phyloP scores from a whole-genome alignment of 1,140 invertebrate genomes.

The Achroia grisella region DNA sequence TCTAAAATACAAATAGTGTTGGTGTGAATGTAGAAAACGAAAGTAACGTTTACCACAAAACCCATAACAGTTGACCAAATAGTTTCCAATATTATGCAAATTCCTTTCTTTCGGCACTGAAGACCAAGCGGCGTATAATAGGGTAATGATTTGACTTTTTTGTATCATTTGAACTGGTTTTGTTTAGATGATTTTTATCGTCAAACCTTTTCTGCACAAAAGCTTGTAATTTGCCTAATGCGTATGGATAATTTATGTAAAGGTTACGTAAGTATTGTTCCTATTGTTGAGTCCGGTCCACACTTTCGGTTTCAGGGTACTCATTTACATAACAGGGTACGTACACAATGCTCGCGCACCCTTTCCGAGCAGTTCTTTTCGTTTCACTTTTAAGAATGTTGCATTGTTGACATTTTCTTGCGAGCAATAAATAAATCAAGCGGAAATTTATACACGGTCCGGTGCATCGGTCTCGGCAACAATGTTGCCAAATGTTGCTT shows the following conservation, averaged over 20 bases:
- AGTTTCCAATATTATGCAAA: slow-evolving; percentile 51
- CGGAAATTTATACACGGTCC: slow-evolving; percentile 47
- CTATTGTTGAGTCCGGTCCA: slow-evolving; percentile 31
- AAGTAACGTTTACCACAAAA: slow-evolving; percentile 60
- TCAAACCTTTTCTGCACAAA: slow-evolving; percentile 28
- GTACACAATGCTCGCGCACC: slow-evolving; percentile 51
- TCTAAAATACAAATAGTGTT: slow-evolving; percentile 12
- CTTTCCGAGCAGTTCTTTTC: slow-evolving; percentile 58
- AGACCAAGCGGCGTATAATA: slow-evolving; percentile 28
- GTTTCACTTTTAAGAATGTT: slow-evolving; percentile 66
- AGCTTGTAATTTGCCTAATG: slow-evolving; percentile 59
- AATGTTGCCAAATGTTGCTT: slow-evolving; percentile 37
- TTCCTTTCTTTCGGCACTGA: slow-evolving; percentile 31
- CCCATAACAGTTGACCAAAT: slow-evolving; percentile 55
- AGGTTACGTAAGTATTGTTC: slow-evolving; percentile 43
- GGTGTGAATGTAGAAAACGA: slow-evolving; percentile 25
- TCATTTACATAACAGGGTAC: slow-evolving; percentile 65
- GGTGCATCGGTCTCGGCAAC: slow-evolving; percentile 35
- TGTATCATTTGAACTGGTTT: slow-evolving; percentile 33
- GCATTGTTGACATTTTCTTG: slow-evolving; percentile 65
- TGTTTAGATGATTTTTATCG: slow-evolving; percentile 37
- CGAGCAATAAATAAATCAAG: slow-evolving; percentile 69
- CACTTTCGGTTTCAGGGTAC: slow-evolving; percentile 70
- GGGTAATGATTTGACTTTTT: slow-evolving; percentile 32
- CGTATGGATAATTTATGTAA: slow-evolving; percentile 66